phyloP scores from a whole-genome alignment of 2,888 invertebrate species.

The Drosophila algonquin region DNA sequence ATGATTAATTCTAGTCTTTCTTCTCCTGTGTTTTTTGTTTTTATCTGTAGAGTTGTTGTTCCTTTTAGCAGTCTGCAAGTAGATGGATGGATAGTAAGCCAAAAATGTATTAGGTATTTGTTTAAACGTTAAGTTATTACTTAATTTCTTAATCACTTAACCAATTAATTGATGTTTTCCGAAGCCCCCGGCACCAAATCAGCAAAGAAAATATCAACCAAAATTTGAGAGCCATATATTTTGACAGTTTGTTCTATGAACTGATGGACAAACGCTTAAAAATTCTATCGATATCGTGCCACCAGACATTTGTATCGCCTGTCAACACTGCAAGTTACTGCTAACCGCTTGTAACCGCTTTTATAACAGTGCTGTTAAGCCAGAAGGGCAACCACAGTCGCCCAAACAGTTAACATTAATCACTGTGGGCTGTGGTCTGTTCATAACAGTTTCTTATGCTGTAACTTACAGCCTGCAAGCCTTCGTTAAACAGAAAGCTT shows the following conservation, averaged over 20 bases:
- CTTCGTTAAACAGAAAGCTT: too few relatives aligned
- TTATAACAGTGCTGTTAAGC: too few relatives aligned
- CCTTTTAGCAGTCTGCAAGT: slow-evolving; percentile 64
- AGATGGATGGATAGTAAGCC: not conserved
- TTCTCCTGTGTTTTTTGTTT: slow-evolving; percentile 57
- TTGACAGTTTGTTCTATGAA: not conserved
- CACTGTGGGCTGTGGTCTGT: too few relatives aligned
- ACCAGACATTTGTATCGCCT: not conserved
- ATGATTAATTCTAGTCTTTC: slow-evolving; percentile 68
- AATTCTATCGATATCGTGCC: not conserved
- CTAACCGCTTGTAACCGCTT: too few relatives aligned
- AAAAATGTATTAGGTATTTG: not conserved
- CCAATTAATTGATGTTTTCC: not conserved
- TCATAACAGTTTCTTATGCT: too few relatives aligned
- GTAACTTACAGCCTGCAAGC: too few relatives aligned
- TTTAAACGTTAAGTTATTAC: not conserved
- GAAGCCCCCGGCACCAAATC: not conserved
- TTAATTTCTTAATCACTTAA: not conserved
- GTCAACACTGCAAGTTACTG: not conserved
- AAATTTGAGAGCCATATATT: not conserved
- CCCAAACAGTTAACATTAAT: not conserved
- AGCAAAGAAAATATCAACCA: not conserved
- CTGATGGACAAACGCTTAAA: not conserved
- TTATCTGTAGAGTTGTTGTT: slow-evolving; percentile 50
- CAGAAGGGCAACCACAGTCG: too few relatives aligned